Evolutionary conservation across 2,888 invertebrate species (phyloP), one percentile per base, ranked within the genome.

Genomic region (Hirtodrosophila histrioides): DNA sequence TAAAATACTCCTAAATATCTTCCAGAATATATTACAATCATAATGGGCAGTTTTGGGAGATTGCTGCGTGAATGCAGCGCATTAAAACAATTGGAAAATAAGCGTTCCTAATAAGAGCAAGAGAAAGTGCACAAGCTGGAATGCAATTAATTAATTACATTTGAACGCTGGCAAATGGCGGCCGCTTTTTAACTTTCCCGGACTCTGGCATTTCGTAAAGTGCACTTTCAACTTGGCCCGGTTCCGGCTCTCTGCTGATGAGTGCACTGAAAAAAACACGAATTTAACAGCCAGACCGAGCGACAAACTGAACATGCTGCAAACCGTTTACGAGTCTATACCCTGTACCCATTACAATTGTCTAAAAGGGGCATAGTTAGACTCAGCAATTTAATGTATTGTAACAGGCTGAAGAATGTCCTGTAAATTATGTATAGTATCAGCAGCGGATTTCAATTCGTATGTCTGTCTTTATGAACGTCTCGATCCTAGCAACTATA

Each of bases 61-160:
- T 31, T 8, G 35, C 11, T 62, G 83, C 80, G 84, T 76, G 80
- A 74, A 69, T 46, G 54, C 39, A 53, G 9, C 31, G 35, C 78
- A 86, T 86, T 83, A 62, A 58, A 69, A 43, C 58, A 61, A 63
- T 62, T 62, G 48, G 10, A 61, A 50, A 12, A 35, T 11, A 57
- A 24, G 4, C 24, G 11, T 8, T 6, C 31, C 6, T 35, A 49
- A 23, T 27, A 17, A 31, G 24, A 8, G 36, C 17, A 17, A 24
- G 23, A 3, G 29, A 39, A 44, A 45, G 45, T 46, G 39, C 39
- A 45, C 44, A 31, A 60, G 50, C 56, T 48, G 56, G 37, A 69
- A 69, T 67, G 64, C 60, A 70, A 60, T 77, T 82, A 74, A 77
- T 82, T 83, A 82, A 86, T 76, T 63, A 69, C 64, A 63, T 76